A percentile compares a stretch with the other conserved stretches of the same genome.
These are phyloP conservation scores for Fregata magnificens DNA, from an alignment of 2,113 vertebrate species.

Conservation along the genomic window DNA sequence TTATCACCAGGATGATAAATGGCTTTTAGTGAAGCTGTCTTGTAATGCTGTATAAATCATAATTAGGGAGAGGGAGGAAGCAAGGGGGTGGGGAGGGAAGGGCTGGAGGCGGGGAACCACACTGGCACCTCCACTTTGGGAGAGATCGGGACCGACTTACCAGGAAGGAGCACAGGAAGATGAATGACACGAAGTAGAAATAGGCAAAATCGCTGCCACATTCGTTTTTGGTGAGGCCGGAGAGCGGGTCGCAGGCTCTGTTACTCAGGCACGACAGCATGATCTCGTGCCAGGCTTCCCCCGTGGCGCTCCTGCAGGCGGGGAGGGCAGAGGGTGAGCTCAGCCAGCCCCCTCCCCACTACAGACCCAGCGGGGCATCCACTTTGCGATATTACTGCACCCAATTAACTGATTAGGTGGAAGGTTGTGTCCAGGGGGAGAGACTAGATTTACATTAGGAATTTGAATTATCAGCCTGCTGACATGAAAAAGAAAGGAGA, in stretches of 20 bases:
- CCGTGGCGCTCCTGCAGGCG: constrained; percentile 87
- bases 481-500: background rate
- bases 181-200: constrained; percentile 98
- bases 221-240: constrained; percentile 78
- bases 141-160: constrained; percentile 69
- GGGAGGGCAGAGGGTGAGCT: background rate
- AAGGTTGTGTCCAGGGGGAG: background rate
- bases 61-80: background rate
- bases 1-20: background rate
- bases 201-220: constrained; percentile 97
- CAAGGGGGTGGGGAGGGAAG: background rate
- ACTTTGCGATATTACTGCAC: accelerated
- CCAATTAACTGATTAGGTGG: background rate
- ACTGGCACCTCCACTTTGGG: no score
- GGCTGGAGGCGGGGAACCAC: background rate
- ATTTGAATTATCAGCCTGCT: background rate
- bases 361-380: background rate
- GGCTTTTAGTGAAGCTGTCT: background rate
- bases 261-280: constrained; percentile 91
- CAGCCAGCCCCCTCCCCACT: background rate
- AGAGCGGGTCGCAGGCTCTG: constrained; percentile 79
- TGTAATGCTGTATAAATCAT: background rate
- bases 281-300: constrained; percentile 97
- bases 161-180: constrained; percentile 97
- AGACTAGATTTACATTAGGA: background rate